Percentiles rank a stretch among this genome's conserved stretches.
Conservation (phyloP, 2,797 vertebrate species). For the Gallinago stenura region DNA sequence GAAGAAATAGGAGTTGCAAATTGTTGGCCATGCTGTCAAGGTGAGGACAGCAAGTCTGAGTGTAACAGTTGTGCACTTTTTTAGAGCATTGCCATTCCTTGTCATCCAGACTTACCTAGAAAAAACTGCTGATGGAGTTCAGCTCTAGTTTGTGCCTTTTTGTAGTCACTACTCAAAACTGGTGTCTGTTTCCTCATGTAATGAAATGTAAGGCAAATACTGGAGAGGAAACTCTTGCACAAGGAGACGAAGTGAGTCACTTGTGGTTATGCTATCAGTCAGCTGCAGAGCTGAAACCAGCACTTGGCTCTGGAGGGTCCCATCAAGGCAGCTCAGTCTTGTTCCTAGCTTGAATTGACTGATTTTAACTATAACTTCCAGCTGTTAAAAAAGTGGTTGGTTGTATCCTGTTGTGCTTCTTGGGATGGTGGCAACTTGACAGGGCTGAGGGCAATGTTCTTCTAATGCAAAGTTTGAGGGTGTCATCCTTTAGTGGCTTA, state of each 20-base stretch:
- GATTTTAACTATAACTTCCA: not conserved
- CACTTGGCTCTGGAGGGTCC: rapidly evolving
- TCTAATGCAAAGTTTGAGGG: not conserved
- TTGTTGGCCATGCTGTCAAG: not conserved
- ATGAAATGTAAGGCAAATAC: not conserved
- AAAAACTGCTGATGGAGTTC: not conserved
- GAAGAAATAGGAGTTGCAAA: not conserved
- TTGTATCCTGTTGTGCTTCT: not conserved
- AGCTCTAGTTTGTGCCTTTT: not conserved
- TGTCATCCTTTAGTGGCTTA: not conserved
- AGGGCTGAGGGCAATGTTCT: not conserved
- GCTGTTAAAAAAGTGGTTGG: not conserved
- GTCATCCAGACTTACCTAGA: not conserved
- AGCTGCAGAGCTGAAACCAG: not conserved
- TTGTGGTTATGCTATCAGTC: not conserved
- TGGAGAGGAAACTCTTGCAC: not conserved
- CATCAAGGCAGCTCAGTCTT: not conserved
- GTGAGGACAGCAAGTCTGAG: not conserved
- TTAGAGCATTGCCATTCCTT: not conserved
- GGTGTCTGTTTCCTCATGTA: not conserved
- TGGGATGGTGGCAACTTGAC: not conserved
- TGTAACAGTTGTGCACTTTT: not conserved
- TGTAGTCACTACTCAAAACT: not conserved
- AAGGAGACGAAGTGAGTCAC: not conserved
- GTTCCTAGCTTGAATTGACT: not conserved